A percentile compares a stretch with the other conserved stretches of the same genome.
Conservation (phyloP, 2,113 vertebrate genomes). For the Athene cunicularia region DNA sequence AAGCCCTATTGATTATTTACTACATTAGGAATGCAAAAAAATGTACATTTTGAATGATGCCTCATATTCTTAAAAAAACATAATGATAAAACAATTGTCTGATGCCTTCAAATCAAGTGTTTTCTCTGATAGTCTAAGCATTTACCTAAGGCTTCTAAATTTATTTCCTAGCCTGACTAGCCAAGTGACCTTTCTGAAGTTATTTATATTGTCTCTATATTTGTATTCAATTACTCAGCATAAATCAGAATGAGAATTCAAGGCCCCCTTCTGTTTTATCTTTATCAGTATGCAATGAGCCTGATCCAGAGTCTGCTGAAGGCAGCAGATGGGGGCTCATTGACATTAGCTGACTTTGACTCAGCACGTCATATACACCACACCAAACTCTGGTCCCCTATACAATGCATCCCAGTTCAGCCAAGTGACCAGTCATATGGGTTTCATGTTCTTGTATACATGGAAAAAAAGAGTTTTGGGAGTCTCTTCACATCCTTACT, state of each 20-base stretch:
- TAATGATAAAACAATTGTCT: not conserved
- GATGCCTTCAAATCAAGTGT: not conserved
- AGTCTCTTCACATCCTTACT: not conserved
- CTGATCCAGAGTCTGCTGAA: slow-evolving; percentile 50
- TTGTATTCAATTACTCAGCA: slow-evolving; percentile 61
- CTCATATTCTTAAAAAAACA: not conserved
- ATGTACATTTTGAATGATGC: not conserved
- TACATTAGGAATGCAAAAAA: slow-evolving; percentile 1
- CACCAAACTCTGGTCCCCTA: not conserved
- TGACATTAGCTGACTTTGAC: slow-evolving; percentile 51
- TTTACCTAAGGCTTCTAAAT: slow-evolving; percentile 30
- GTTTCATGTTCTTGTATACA: not conserved
- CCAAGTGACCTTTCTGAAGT: slow-evolving; percentile 45
- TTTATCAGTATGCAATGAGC: slow-evolving; percentile 42
- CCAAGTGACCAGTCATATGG: not conserved
- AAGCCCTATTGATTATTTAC: slow-evolving; percentile 18
- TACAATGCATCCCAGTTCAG: not conserved
- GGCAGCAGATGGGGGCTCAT: not conserved
- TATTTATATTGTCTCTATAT: slow-evolving; percentile 58
- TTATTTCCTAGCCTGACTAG: slow-evolving; percentile 35
- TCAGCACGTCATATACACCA: not conserved
- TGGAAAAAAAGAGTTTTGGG: not conserved
- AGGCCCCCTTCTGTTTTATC: slow-evolving; percentile 22
- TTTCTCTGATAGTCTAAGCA: not conserved
- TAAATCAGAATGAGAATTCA: slow-evolving; percentile 63